A percentile compares a stretch with the other conserved stretches of the same genome.
Conservation (phyloP, 2,797 vertebrate species). For the Xenopus petersii region DNA sequence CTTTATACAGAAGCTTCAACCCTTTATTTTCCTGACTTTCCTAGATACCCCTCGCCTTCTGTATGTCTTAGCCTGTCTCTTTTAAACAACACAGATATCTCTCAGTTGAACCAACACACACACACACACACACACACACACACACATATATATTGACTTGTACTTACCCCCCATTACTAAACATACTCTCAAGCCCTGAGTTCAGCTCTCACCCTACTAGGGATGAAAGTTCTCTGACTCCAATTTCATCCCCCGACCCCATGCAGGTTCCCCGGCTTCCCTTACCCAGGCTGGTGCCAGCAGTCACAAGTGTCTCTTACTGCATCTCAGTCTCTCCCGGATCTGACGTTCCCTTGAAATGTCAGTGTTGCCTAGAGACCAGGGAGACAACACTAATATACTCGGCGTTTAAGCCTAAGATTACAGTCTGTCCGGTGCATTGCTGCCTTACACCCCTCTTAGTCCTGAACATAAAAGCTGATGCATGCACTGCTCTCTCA, state of each 20-base stretch:
- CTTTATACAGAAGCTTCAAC: no score
- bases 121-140: no score
- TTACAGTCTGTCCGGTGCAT: not conserved
- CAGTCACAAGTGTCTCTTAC: constrained; percentile 44
- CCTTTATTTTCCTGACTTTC: no score
- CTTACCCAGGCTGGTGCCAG: constrained; percentile 15
- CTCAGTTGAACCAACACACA: no score
- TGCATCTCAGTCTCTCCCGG: constrained; percentile 36
- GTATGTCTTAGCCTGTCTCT: not conserved
- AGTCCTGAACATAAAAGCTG: no score
- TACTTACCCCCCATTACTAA: not conserved
- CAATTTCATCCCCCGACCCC: not conserved
- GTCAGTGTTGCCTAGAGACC: constrained; percentile 39
- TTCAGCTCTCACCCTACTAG: not conserved
- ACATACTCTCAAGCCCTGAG: not conserved
- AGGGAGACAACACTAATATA: constrained; percentile 42
- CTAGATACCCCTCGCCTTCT: no score
- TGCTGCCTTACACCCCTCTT: no score
- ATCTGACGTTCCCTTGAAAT: constrained; percentile 38
- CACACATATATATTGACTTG: no score
- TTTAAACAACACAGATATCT: no score
- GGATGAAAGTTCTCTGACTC: no score
- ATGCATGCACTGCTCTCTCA: no score
- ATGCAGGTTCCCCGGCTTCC: not conserved
- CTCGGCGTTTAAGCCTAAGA: constrained; percentile 26